These are phyloP conservation scores for Podilymbus podiceps DNA, from an alignment of 2,113 vertebrate genomes.

Conservation along the genomic window DNA sequence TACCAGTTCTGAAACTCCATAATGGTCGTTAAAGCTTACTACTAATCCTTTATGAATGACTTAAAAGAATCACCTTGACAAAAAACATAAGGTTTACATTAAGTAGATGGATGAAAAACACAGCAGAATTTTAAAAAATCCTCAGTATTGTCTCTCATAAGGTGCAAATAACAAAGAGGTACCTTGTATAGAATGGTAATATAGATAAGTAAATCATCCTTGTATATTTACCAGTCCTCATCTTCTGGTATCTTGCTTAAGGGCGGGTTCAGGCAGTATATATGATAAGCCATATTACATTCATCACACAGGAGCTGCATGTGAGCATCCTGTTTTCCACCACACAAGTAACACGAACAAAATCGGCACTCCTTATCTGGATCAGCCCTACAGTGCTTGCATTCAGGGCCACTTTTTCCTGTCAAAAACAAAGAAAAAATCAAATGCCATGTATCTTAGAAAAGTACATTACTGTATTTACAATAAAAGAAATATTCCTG, in stretches of 20 bases:
- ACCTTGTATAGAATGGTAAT: not conserved
- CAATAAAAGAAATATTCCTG: not conserved
- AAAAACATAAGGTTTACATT: not conserved
- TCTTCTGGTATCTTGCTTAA: slow-evolving; percentile 94
- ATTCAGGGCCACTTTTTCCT: slow-evolving; percentile 98
- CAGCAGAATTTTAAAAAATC: not conserved
- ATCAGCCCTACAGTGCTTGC: slow-evolving; percentile 95
- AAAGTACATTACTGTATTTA: not conserved
- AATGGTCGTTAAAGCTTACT: not conserved
- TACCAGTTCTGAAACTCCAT: not conserved
- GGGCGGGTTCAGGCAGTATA: slow-evolving; percentile 96
- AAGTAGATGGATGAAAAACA: not conserved
- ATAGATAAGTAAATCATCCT: slow-evolving; percentile 31
- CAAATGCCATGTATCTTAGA: slow-evolving; percentile 6
- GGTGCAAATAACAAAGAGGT: not conserved
- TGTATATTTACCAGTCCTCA: slow-evolving; percentile 91
- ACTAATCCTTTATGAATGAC: not conserved
- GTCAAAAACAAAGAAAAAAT: slow-evolving; percentile 55
- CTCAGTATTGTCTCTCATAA: not conserved
- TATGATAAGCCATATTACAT: slow-evolving; percentile 98
- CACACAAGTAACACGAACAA: slow-evolving; percentile 95
- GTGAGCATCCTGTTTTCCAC: slow-evolving; percentile 95
- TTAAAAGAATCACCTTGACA: not conserved
- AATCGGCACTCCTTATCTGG: slow-evolving; percentile 91
- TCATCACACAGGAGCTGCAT: slow-evolving; percentile 98